Evolutionary conservation across 2,113 vertebrate species (phyloP).

Genomic region (Choloepus hoffmanni): DNA sequence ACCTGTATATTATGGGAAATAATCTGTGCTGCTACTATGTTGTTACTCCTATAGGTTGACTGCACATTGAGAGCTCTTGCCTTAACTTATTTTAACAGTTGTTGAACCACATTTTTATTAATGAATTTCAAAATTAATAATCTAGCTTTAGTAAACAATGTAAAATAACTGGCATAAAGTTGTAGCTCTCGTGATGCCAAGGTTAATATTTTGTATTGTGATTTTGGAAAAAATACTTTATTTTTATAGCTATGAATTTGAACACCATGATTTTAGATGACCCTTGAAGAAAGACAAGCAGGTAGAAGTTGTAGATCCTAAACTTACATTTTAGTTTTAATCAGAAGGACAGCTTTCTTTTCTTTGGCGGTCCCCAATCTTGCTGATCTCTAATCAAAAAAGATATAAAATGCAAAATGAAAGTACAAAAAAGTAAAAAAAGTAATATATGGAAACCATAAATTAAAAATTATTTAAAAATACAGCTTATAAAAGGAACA

Average conservation of each 20-base stretch:
- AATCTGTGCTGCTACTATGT: neutral
- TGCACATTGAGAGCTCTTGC: neutral
- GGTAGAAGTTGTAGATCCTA: neutral
- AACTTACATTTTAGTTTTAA: neutral
- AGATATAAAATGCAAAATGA: neutral
- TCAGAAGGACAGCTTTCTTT: neutral
- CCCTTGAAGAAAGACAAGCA: neutral
- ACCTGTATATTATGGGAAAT: neutral
- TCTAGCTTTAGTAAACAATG: neutral
- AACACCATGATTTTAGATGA: neutral
- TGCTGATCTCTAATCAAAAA: neutral
- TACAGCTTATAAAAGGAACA: neutral
- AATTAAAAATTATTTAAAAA: neutral
- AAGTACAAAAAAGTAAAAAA: neutral
- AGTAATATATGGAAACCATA: neutral
- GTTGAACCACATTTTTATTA: slow-evolving; percentile 1
- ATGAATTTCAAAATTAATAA: slow-evolving; percentile 28
- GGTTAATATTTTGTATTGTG: neutral
- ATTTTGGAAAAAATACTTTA: neutral
- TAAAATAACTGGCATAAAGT: neutral
- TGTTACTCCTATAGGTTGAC: neutral
- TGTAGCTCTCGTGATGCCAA: neutral
- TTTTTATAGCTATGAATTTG: neutral
- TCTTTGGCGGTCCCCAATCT: neutral
- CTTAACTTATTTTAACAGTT: neutral